Evolutionary conservation across 2,888 invertebrate species (phyloP).

Genomic region (Heliconius charithonia): DNA sequence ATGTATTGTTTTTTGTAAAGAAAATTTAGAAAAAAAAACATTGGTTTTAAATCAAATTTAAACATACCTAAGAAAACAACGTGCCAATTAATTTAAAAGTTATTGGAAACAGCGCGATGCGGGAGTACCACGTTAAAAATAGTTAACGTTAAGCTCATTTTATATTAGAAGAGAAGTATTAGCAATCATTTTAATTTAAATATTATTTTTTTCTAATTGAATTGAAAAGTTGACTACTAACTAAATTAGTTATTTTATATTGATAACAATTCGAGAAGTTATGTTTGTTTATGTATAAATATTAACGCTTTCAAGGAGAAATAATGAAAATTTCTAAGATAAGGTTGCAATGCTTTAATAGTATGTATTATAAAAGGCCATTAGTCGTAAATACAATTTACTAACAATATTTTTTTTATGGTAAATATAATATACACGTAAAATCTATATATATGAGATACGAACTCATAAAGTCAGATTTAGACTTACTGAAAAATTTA

Average conservation of each 20-base stretch:
- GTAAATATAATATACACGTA: too few relatives aligned
- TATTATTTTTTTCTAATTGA: not conserved
- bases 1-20: too few relatives aligned
- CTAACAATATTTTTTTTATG: too few relatives aligned
- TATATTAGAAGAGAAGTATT: not conserved
- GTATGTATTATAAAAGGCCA: too few relatives aligned
- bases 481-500: too few relatives aligned
- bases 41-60: too few relatives aligned
- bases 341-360: too few relatives aligned
- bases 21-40: too few relatives aligned
- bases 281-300: not conserved
- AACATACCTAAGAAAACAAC: too few relatives aligned
- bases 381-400: too few relatives aligned
- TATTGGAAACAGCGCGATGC: not conserved
- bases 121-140: not conserved
- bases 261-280: not conserved
- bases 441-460: too few relatives aligned
- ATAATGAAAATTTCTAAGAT: not conserved
- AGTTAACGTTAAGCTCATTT: not conserved
- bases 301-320: not conserved
- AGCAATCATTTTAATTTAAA: not conserved
- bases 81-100: not conserved
- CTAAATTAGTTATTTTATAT: not conserved
- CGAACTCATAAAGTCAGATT: too few relatives aligned
- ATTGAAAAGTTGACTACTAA: not conserved